Percentiles rank a stretch among this genome's conserved stretches.
Evolutionary conservation across 2,113 vertebrate genomes (phyloP).

Genomic region (Delphinus delphis): DNA sequence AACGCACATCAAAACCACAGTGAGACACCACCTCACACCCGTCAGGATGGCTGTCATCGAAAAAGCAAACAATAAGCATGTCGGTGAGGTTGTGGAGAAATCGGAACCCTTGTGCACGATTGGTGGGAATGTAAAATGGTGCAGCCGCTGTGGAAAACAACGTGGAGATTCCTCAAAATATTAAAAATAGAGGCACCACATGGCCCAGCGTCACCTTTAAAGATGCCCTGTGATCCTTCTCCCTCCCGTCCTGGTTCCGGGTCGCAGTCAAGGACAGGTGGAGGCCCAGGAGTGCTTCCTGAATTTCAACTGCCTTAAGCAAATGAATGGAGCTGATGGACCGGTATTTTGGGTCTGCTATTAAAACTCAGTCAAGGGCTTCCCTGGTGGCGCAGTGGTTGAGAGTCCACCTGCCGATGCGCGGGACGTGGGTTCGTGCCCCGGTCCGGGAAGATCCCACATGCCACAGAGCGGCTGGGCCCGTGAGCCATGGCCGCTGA

Average conservation of each 20-base stretch:
- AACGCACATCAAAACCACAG: not conserved
- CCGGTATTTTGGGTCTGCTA: accelerated
- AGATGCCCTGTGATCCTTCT: accelerated
- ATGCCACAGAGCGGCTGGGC: too few species aligned
- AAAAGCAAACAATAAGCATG: not conserved
- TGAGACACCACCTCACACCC: not conserved
- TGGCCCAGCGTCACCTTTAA: not conserved
- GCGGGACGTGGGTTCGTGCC: too few species aligned
- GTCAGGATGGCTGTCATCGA: not conserved
- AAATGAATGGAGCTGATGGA: too few species aligned
- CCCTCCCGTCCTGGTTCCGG: accelerated
- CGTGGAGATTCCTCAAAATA: not conserved
- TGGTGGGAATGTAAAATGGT: accelerated
- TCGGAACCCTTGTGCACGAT: accelerated
- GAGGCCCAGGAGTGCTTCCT: not conserved
- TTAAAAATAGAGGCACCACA: accelerated
- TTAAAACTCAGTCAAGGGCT: too few species aligned
- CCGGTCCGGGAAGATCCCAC: too few species aligned
- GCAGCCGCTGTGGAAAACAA: accelerated
- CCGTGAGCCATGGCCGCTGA: too few species aligned
- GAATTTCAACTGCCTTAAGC: not conserved
- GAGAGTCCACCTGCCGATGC: too few species aligned
- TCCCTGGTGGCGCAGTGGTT: too few species aligned
- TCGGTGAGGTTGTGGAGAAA: not conserved
- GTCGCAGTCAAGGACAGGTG: accelerated